Base-by-base conservation (phyloP, 2,797 vertebrate species). In the Sebastes iracundus region DNA sequence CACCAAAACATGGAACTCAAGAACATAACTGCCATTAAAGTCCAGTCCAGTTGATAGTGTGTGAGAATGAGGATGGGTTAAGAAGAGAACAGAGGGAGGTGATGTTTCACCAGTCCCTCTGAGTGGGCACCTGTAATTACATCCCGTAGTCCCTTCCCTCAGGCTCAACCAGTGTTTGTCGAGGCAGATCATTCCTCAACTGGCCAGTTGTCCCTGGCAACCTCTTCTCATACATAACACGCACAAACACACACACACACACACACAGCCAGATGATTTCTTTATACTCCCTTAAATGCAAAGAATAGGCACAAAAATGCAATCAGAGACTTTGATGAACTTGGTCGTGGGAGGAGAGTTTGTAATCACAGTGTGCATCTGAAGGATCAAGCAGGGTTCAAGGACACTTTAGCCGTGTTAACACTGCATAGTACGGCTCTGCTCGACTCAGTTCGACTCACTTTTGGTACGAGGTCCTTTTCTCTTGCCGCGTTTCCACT, bases 101-200 rank as follows among this genome's bases (percentile, higher is more conserved):
- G 72, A 74, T 84, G 84, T 75, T 85, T 81, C 74, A 42, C 35
- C 33, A 42, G 42, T 46, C 60, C 68, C 27, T 84, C 22, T 28
- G 52, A 77, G 75, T 80, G 75, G 82, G 81, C 35, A 28, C 64
- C 72, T 5, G 18, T 81, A 86, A 82, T 81, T 77, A 78, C 71
- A 90, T 89, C 79, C 87, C 28, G 78, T 55, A 70, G 79, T 81
- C 64, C 69, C 77, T 84, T 81, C 85, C 84, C 75, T 83, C 79
- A 63, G 80, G 85, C 80, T 75, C 22, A 6, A 85, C 77, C 56
- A 68, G 71, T 77, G 77, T 92, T 88, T 92, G 90, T 92, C 80
- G 75, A 84, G 85, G 83, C 74, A 76, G 79, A 91, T 93, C 82
- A 83, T 87, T 87, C 74, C 75, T 90, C 87, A 85, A 82, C 84